These are phyloP conservation scores for Patella pellucida DNA, from an alignment of 2,888 invertebrate genomes.

Conservation along the genomic window DNA sequence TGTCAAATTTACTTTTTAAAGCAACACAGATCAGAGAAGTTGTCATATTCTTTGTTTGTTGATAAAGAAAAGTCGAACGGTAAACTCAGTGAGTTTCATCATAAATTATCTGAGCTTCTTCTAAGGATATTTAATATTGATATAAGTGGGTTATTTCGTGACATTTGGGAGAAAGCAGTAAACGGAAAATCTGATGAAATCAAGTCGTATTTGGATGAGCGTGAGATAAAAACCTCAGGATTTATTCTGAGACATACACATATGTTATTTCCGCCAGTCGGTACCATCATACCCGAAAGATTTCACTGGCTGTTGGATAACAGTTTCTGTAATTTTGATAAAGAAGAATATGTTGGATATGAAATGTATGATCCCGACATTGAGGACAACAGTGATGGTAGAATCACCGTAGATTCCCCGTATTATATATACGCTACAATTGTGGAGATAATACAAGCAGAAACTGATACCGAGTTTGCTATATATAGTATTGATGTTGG, in stretches of 20 bases:
- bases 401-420: neutral
- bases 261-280: constrained; percentile 13
- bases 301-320: constrained; percentile 21
- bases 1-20: neutral
- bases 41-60: neutral
- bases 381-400: neutral
- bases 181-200: no score
- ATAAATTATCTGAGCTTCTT: no score
- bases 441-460: neutral
- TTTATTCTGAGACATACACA: no score
- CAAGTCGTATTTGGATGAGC: no score
- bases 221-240: no score
- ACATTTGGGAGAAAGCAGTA: no score
- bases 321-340: constrained; percentile 13
- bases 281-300: constrained; percentile 15
- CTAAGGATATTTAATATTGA: no score
- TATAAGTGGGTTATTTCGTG: no score
- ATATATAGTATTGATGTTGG: constrained; percentile 17
- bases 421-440: constrained; percentile 10
- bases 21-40: neutral
- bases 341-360: constrained; percentile 13
- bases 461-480: neutral
- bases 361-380: constrained; percentile 18
- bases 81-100: neutral
- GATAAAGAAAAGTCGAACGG: neutral